Base-by-base conservation (phyloP, 2,113 vertebrate genomes). In the Pteruthius melanotis region DNA sequence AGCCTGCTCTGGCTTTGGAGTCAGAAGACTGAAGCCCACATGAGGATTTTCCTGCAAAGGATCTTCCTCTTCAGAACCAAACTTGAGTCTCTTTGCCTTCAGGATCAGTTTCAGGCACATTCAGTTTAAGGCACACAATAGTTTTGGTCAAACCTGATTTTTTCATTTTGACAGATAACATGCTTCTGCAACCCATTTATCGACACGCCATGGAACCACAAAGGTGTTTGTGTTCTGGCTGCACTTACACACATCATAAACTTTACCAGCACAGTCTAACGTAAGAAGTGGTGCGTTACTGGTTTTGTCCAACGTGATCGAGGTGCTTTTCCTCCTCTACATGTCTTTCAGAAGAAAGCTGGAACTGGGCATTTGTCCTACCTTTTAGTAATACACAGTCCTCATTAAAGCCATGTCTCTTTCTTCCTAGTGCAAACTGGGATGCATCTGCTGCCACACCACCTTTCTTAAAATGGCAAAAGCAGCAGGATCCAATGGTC, bases 141-240 rank as follows among this genome's bases (percentile, higher is more conserved):
- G 7, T 52, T 75, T 74, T n/a, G 37, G 22, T 57, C 33, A 70
- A 70, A 27, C 20, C 22, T 84, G 52, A 40, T 66, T 59, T 66
- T 65, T 65, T 54, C 2, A 10, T 69, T 93, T 59, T 84, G 31
- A 44, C 37, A 42, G 60, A 49, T 30, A 44, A 45, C 31, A 19
- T 6, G 11, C 24, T 91, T 81, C 65, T 66, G 61, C 74, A 84
- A 75, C 33, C 60, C n/a, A 75, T 47, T 81, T 81, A 39, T 35
- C 3, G 4, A 33, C 0, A 0, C 39, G 57, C 44, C n/a, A 64
- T 0, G 0, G 64, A 92, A 86, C 63, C 56, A 60, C 33, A 44
- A 70, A 66, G 22, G 30, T 72, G 65, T 87, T 84, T 81, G 54
- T 49, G 64, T 39, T 83, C 40, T 84, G 70, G 31, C 52, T 76